These are phyloP conservation scores for Caenorhabditis inopinata DNA, from an alignment of 1,140 invertebrate genomes.

Conservation along the genomic window DNA sequence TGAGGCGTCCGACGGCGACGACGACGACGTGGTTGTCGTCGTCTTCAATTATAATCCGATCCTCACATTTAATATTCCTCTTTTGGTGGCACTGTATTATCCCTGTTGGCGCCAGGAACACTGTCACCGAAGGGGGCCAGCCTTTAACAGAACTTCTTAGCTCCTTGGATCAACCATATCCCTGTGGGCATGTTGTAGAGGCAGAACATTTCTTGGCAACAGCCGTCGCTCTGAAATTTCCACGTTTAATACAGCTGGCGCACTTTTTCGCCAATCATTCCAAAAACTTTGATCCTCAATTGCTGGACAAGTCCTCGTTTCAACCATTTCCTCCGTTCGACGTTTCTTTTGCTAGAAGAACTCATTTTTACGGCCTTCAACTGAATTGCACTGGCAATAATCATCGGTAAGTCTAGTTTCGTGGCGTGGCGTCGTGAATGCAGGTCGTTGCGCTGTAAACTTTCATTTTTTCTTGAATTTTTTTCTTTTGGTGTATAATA, in stretches of 20 bases:
- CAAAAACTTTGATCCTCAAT: not conserved
- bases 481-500: too few relatives aligned
- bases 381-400: conserved; percentile 16
- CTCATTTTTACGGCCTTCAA: not conserved
- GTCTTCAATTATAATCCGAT: not conserved
- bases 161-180: conserved; percentile 2
- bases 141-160: not conserved
- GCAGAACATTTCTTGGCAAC: not conserved
- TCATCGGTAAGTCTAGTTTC: not conserved
- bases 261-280: conserved; percentile 18
- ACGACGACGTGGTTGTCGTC: not conserved
- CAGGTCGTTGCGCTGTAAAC: too few relatives aligned
- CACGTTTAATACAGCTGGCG: not conserved
- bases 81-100: too few relatives aligned
- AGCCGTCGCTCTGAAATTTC: not conserved
- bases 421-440: too few relatives aligned
- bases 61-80: not conserved
- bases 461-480: too few relatives aligned
- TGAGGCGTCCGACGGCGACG: conserved; percentile 28
- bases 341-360: conserved; percentile 2
- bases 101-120: not conserved
- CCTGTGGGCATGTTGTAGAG: not conserved
- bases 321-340: not conserved
- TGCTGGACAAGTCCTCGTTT: not conserved
- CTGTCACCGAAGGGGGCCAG: not conserved